Conservation (phyloP, 2,888 invertebrate genomes). For the Elegia similella region DNA sequence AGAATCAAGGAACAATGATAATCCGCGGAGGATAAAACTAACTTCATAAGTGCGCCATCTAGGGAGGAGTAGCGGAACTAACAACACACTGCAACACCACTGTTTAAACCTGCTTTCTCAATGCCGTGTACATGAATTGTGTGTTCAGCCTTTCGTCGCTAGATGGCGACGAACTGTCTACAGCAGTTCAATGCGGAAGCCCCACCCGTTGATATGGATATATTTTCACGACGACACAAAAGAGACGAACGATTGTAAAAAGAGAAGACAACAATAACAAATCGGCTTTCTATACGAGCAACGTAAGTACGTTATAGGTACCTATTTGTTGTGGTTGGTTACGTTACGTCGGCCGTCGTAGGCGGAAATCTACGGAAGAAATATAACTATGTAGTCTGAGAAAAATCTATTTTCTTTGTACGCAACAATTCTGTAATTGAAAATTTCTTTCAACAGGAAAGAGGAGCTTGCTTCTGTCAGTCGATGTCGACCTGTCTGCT, state of each 20-base stretch:
- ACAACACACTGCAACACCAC: no score
- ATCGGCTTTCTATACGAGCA: constrained; percentile 40
- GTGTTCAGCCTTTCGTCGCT: constrained; percentile 21
- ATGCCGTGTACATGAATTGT: neutral
- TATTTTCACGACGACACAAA: constrained; percentile 31
- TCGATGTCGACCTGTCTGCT: no score
- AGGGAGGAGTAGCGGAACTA: constrained; percentile 40
- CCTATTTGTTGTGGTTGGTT: neutral
- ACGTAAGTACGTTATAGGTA: neutral
- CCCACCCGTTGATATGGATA: constrained; percentile 38
- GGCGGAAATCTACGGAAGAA: neutral
- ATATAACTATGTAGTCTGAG: no score
- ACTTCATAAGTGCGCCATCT: constrained; percentile 48
- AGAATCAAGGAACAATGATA: no score
- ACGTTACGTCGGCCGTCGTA: neutral
- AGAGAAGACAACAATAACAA: constrained; percentile 68
- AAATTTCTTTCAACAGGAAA: no score
- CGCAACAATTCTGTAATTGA: neutral
- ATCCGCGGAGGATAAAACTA: no score
- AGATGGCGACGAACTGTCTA: constrained; percentile 52
- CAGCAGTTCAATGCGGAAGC: constrained; percentile 35
- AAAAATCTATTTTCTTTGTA: neutral
- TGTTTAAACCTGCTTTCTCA: neutral
- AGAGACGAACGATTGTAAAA: constrained; percentile 42
- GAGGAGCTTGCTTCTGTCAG: no score